Evolutionary conservation across 2,113 vertebrate genomes (phyloP).

Genomic region (Bungarus multicinctus): DNA sequence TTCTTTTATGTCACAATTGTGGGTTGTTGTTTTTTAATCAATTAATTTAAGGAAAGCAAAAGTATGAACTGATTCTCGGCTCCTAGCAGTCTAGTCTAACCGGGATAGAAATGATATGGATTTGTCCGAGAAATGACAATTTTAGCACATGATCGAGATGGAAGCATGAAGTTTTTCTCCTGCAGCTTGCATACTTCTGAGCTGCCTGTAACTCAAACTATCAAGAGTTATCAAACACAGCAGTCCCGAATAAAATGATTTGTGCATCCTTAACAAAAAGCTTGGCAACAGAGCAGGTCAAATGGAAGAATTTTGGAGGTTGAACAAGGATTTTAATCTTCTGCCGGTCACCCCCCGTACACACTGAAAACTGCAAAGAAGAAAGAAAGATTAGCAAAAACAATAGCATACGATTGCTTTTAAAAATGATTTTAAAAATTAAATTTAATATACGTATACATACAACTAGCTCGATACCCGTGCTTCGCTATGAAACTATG

Average conservation of each 20-base stretch:
- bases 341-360: conserved; percentile 30
- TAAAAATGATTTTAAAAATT: neutral
- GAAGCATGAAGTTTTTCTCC: neutral
- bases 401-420: neutral
- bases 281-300: conserved; percentile 59
- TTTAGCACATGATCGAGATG: neutral
- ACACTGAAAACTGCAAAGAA: conserved; percentile 43
- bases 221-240: conserved; percentile 39
- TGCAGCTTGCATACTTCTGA: neutral
- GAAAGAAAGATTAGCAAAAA: neutral
- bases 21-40: neutral
- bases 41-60: conserved; percentile 46
- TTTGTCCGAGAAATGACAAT: neutral
- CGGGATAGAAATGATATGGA: rapidly evolving
- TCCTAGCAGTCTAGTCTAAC: neutral
- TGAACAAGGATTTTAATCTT: conserved; percentile 18
- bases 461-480: too few species aligned
- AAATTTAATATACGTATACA: too few species aligned
- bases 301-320: conserved; percentile 39
- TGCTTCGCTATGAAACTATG: too few species aligned
- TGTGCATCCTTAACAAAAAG: conserved; percentile 46
- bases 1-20: neutral
- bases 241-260: conserved; percentile 52
- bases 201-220: conserved; percentile 24
- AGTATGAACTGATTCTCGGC: neutral